Base-by-base conservation (phyloP, 2,113 vertebrate genomes). In the Taxidea taxus region DNA sequence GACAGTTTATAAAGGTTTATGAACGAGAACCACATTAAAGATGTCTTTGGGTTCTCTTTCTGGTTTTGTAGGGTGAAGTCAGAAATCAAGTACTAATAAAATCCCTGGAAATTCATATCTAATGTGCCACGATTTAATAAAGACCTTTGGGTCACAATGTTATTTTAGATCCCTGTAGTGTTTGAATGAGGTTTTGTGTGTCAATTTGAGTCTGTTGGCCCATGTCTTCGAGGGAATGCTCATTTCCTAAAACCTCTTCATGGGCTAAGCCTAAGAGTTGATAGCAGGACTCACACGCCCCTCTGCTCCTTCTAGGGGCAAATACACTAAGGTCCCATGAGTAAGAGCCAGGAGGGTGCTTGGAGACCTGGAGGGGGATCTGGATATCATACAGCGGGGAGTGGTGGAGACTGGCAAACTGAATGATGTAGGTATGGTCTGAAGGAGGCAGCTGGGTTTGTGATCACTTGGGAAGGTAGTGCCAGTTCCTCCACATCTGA, bases 61-160 rank as follows among this genome's bases (percentile, higher is more conserved):
- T 94, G 29, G 90, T 90, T 96, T 75, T 81, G 74, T 95, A 95
- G 39, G 94, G 31, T 80, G 80, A 98, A 98, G 92, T 93, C 42
- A 94, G 83, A 97, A 97, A 93, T 98, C 92, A 80, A 97, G n/a
- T 80, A 72, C 20, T 91, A 88, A 89, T 80, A 60, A 44, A 42
- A 62, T 85, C 70, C 27, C 83, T 85, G 66, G 60, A 96, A 93
- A 93, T 58, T 95, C n/a, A 54, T 62, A 44, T 66, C 6, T 84
- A 90, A 39, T 44, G 14, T n/a, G 49, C 39, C 80, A 25, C 6
- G 16, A 78, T 92, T 95, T 95, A 87, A 49, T 82, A 56, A 92
- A 92, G 90, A 81, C 58, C 54, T 97, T 44, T 34, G 70, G 74
- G 54, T 93, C 90, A 89, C 47, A 29, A 31, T 39, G 2, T 95